Evolutionary conservation across 2,888 invertebrate species (phyloP).

Genomic region (Andrena minutula): DNA sequence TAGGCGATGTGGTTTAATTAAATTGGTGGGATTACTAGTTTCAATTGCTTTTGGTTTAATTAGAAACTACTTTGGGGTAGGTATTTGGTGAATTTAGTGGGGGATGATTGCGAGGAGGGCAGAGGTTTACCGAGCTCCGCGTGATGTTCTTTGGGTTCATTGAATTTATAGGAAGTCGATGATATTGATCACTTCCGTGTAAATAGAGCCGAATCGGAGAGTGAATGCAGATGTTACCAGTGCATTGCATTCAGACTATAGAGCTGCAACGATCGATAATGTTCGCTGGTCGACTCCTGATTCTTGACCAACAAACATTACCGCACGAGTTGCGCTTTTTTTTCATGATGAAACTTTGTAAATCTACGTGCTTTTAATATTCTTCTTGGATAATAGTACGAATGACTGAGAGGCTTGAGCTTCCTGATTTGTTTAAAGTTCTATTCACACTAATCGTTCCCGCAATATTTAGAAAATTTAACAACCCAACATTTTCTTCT

Average conservation of each 20-base stretch:
- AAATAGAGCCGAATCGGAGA: conserved; percentile 45
- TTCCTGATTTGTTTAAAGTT: neutral
- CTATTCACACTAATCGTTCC: no score
- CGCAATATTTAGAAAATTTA: no score
- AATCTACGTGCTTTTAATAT: neutral
- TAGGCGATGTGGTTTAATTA: no score
- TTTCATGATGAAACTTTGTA: neutral
- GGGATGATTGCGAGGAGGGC: no score
- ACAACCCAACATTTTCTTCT: no score
- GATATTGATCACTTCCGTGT: conserved; percentile 38
- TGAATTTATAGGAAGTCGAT: conserved; percentile 12
- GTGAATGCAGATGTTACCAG: conserved; percentile 67
- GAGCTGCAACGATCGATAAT: conserved; percentile 70
- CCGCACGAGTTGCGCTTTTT: conserved; percentile 30
- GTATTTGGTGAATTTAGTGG: no score
- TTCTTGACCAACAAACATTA: conserved; percentile 41
- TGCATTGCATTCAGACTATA: conserved; percentile 57
- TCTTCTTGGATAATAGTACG: neutral
- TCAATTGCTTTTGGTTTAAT: no score
- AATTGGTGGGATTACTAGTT: no score
- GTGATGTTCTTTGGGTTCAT: neutral
- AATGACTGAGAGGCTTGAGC: no score
- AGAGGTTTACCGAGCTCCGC: no score
- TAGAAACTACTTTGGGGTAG: no score
- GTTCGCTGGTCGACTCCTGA: conserved; percentile 51